Evolutionary conservation across 30 jellyfish, hydroid and myxozoan genomes (phyloP).

Genomic region (Pseudorhiza aurosa): DNA sequence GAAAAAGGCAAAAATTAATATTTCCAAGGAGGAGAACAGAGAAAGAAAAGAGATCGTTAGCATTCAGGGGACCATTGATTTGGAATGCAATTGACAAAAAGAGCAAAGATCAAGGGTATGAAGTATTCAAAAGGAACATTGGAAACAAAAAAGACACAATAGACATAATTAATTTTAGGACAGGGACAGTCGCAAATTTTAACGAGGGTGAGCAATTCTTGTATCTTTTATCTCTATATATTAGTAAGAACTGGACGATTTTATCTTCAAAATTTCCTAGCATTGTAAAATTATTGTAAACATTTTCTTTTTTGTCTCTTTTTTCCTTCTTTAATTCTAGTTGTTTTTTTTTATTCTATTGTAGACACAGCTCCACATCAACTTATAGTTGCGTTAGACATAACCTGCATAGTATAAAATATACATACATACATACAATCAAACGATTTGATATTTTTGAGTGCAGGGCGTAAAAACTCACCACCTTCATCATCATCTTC

Average conservation of each 20-base stretch:
- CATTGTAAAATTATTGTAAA: background rate
- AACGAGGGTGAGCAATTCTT: too few species aligned
- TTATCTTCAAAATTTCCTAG: background rate
- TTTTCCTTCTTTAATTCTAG: too few species aligned
- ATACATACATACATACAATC: too few species aligned
- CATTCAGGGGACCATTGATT: background rate
- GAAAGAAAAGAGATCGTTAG: slow-evolving; percentile 3
- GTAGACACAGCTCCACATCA: background rate
- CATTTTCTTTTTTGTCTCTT: too few species aligned
- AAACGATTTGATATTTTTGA: too few species aligned
- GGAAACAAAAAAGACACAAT: background rate
- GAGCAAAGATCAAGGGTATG: background rate
- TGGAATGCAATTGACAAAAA: slow-evolving; percentile 8
- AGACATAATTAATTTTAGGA: background rate
- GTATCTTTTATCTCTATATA: background rate
- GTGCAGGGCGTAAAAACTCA: too few species aligned
- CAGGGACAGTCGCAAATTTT: too few species aligned
- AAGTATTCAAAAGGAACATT: background rate
- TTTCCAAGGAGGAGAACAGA: slow-evolving; percentile 9
- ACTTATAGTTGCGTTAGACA: background rate
- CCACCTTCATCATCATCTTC: slow-evolving; percentile 22
- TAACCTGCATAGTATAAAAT: background rate
- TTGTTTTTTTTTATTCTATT: too few species aligned
- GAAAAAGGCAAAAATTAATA: background rate
- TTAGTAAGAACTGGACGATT: background rate